Evolutionary conservation across 2,888 invertebrate species (phyloP), one percentile per base, ranked within the genome.

Genomic region (Hyles lineata): DNA sequence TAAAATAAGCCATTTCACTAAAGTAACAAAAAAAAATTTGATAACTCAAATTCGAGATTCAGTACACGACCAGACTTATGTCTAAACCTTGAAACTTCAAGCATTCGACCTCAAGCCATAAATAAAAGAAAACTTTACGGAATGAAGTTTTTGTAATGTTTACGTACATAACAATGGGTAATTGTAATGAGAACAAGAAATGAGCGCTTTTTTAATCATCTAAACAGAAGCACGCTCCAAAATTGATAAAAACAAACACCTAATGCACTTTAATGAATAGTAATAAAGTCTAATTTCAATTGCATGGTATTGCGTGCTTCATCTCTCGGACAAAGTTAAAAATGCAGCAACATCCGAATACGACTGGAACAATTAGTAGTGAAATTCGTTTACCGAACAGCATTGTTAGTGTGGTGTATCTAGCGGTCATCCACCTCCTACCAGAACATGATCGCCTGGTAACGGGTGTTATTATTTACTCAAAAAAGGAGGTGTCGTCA

Each of bases 361-460:
- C 67, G n/a, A 17, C 3, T 19, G 7, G 15, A 67, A 43, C 43
- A 50, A 43, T 19, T 58, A 67, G 23, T 67, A 35, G 32, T 25
- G 55, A 58, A 35, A 58, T 67, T 32, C 23, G 67, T 72, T 70
- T 35, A 23, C 23, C 43, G 19, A 43, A 35, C 63, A 25, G 58
- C 72, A 67, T 72, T 58, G 17, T 35, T 59, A 67, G 58, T 9
- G n/a, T 67, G 58, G 72, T 67, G 2, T 23, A 19, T 67, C 32
- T 83, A 83, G 83, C 92, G 92, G 92, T 92, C 90, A 88, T 80
- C 85, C 84, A 90, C 90, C 89, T 90, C 82, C 82, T 81, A 76
- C 82, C 80, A 82, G 81, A 85, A 87, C 87, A 87, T 89, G 89
- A 85, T 81, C 80, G 87, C 88, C 86, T 88, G 85, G 89, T 91